Evolutionary conservation across 2,888 invertebrate species (phyloP).

Genomic region (Scrobipalpa costella): DNA sequence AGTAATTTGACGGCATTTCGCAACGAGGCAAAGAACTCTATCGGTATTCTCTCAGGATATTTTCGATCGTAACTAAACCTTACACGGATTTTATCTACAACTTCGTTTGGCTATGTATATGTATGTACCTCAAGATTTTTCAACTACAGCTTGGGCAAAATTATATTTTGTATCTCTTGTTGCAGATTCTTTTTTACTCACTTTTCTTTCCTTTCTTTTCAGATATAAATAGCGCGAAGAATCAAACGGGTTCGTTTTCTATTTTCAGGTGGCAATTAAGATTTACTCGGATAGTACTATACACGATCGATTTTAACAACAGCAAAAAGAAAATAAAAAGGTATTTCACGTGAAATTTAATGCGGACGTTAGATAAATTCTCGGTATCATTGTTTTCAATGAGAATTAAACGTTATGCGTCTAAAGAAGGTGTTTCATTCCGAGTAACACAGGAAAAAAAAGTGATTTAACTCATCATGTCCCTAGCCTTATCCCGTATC

Average conservation of each 20-base stretch:
- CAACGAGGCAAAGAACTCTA: too few relatives aligned
- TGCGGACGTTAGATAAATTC: neutral
- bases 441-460: too few relatives aligned
- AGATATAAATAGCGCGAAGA: constrained; percentile 14
- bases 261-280: constrained; percentile 29
- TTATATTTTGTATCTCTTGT: neutral
- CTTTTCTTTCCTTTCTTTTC: constrained; percentile 11
- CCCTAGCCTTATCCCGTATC: too few relatives aligned
- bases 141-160: neutral
- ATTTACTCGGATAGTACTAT: neutral
- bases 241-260: constrained; percentile 13
- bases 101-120: too few relatives aligned
- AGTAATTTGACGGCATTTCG: too few relatives aligned
- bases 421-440: neutral
- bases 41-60: too few relatives aligned
- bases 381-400: neutral
- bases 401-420: neutral
- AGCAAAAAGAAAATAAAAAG: too few relatives aligned
- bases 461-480: too few relatives aligned
- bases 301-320: too few relatives aligned
- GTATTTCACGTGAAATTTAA: neutral
- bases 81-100: too few relatives aligned
- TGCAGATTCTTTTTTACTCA: neutral
- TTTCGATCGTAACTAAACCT: too few relatives aligned
- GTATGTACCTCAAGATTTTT: neutral